These are phyloP conservation scores for Leptodactylus fuscus DNA, from an alignment of 2,113 vertebrate genomes.

Conservation along the genomic window DNA sequence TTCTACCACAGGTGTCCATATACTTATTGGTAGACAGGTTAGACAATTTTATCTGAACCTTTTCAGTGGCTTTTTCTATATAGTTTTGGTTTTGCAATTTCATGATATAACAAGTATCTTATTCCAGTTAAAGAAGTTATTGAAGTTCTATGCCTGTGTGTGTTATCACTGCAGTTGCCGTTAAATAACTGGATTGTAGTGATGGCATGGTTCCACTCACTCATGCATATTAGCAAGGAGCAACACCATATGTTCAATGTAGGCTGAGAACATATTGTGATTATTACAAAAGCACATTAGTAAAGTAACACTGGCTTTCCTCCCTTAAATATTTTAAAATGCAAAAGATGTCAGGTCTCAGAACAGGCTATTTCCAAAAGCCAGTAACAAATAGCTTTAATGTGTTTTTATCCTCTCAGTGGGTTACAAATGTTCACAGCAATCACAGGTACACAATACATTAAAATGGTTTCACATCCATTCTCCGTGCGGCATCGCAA, in stretches of 20 bases:
- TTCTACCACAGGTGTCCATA: no score
- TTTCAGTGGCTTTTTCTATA: no score
- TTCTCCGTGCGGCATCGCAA: constrained; percentile 2
- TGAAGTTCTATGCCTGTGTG: no score
- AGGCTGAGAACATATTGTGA: not conserved
- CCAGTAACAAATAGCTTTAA: constrained; percentile 7
- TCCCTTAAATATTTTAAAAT: constrained; percentile 33
- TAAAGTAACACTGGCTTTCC: constrained; percentile 33
- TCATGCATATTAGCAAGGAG: not conserved
- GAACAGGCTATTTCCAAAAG: constrained; percentile 45
- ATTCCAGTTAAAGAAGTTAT: no score
- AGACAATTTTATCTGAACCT: no score
- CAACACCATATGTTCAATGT: not conserved
- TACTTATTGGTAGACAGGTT: no score
- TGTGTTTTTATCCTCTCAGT: constrained; percentile 34
- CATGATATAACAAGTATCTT: no score
- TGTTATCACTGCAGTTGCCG: no score
- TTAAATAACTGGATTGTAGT: not conserved
- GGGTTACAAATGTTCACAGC: constrained; percentile 9
- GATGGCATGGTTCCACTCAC: not conserved
- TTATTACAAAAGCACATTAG: constrained; percentile 15
- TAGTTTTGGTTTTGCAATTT: no score
- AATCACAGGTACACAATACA: not conserved
- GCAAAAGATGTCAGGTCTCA: constrained; percentile 37
- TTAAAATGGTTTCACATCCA: constrained; percentile 53